phyloP scores from a whole-genome alignment of 2,888 invertebrate genomes.

The Smittia sp. region DNA sequence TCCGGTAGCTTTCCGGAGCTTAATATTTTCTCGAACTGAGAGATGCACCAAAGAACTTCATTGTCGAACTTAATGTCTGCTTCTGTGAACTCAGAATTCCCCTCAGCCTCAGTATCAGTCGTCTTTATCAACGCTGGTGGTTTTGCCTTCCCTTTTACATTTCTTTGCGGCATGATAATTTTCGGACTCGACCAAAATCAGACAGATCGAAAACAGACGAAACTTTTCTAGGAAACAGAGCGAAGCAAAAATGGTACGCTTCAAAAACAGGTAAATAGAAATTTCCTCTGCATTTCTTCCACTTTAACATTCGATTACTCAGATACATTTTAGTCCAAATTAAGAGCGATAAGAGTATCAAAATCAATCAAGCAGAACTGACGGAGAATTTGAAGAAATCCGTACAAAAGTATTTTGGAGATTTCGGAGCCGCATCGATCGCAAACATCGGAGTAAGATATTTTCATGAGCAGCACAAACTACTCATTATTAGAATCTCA shows the following conservation, averaged over 20 bases:
- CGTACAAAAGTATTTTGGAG: slow-evolving; percentile 69
- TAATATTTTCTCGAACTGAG: slow-evolving; percentile 15
- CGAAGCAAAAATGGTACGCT: slow-evolving; percentile 60
- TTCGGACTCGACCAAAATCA: not conserved
- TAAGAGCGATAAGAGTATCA: slow-evolving; percentile 44
- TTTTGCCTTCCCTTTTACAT: not conserved
- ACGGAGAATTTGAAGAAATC: not conserved
- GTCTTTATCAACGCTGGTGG: not conserved
- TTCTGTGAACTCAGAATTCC: not conserved
- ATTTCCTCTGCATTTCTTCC: slow-evolving; percentile 43
- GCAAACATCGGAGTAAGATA: slow-evolving; percentile 72
- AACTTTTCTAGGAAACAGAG: slow-evolving; percentile 40
- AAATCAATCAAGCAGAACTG: slow-evolving; percentile 18
- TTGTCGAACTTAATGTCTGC: slow-evolving; percentile 19
- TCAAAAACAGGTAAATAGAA: slow-evolving; percentile 61
- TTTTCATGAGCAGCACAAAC: slow-evolving; percentile 71
- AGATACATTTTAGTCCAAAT: slow-evolving; percentile 72
- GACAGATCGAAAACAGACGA: slow-evolving; percentile 41
- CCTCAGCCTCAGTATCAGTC: not conserved
- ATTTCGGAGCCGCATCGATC: slow-evolving; percentile 70
- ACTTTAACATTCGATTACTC: too few species aligned
- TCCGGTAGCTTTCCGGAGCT: not conserved
- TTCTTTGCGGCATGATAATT: slow-evolving; percentile 23
- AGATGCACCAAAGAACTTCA: slow-evolving; percentile 30
- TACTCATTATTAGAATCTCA: slow-evolving; percentile 68